Base-by-base conservation (phyloP, 2,113 vertebrate species). In the Myxocyprinus asiaticus region DNA sequence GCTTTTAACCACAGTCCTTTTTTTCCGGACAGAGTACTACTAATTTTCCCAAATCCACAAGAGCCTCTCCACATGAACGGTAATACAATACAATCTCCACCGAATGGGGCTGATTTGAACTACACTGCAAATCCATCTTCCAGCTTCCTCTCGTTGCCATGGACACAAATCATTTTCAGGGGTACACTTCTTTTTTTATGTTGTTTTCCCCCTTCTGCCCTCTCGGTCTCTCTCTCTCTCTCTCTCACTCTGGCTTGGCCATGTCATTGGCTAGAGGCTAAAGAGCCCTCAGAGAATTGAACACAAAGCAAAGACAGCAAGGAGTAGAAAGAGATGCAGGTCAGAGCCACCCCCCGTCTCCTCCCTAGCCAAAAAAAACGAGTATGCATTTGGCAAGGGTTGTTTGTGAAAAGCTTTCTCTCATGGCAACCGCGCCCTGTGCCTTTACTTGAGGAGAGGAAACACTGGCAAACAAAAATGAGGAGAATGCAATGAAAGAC, bases 131-230 rank as follows among this genome's bases (percentile, higher is more conserved):
- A 88, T 85, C 85, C 81, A 86, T 88, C 87, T 86, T 86, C 77
- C 80, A 87, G 81, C 84, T 86, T 81, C 86, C 83, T 76, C 80
- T 87, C 67, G 87, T 88, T 87, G 81, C 87, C 85, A 88, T 87
- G 87, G 87, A 86, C 85, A 88, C 87, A 80, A 80, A 81, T 81
- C 80, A 86, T 83, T 87, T 87, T 83, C 86, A 83, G 83, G 82
- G 82, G 67, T 85, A 82, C 83, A 83, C 77, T 84, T 80, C 81
- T 67, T 61, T 47, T 51, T 72, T 51, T 75, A 61, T 59, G 44
- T 76, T 51, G 44, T 11, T 10, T 5, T 67, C 55, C 42, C 11
- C 5, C n/a, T 14, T 65, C 22, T 55, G n/a, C 62, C 17, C 72
- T 68, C 12, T 55, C n/a, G n/a, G n/a, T n/a, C 53, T 70, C 47